These are phyloP conservation scores for Subacronicta megacephala DNA, from an alignment of 2,888 invertebrate genomes.

Conservation along the genomic window DNA sequence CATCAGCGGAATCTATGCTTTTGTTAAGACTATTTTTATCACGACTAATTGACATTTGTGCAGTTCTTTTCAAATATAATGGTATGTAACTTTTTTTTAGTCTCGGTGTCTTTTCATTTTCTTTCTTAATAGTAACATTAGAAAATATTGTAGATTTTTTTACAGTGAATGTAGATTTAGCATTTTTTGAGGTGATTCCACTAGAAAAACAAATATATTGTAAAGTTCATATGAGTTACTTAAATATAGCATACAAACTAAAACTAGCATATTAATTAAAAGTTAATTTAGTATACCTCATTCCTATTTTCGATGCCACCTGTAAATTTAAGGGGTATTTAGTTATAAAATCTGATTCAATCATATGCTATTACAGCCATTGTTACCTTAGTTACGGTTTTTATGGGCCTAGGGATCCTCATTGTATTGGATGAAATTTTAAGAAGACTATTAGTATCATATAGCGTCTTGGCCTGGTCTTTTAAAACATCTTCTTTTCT, in stretches of 20 bases:
- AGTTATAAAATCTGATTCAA: background rate
- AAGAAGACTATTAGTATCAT: conserved; percentile 10
- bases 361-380: background rate
- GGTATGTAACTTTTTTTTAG: conserved; percentile 65
- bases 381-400: conserved; percentile 62
- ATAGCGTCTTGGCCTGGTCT: conserved; percentile 10
- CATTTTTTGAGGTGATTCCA: conserved; percentile 58
- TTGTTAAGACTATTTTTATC: conserved; percentile 53
- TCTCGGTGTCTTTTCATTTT: conserved; percentile 42
- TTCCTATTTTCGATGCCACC: conserved; percentile 67
- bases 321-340: conserved; percentile 58
- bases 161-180: conserved; percentile 55
- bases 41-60: conserved; percentile 20
- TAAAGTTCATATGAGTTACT: conserved; percentile 1
- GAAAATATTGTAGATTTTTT: conserved; percentile 54
- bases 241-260: background rate
- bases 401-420: conserved; percentile 37
- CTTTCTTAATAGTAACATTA: conserved; percentile 46
- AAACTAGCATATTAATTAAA: too few species aligned
- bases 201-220: conserved; percentile 58
- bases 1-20: conserved; percentile 53
- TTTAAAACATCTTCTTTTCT: conserved; percentile 17
- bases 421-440: conserved; percentile 34
- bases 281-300: conserved; percentile 59
- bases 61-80: conserved; percentile 61